Conservation (phyloP, 2,888 invertebrate genomes). For the Luperina testacea region DNA sequence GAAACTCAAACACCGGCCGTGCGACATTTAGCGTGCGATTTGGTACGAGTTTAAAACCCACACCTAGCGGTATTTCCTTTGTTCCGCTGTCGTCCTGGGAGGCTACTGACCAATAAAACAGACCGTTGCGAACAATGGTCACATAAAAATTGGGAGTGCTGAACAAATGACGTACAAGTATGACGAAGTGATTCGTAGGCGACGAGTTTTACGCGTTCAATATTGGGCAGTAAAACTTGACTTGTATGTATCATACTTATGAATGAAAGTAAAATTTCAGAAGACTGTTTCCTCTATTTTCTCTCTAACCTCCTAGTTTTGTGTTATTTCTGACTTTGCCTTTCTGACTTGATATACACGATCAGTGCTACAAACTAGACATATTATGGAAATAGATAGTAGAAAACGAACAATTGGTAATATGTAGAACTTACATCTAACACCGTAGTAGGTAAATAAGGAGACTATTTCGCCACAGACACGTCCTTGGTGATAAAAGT, state of each 20-base stretch:
- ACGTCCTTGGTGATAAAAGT: neutral
- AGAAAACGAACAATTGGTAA: neutral
- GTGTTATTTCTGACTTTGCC: neutral
- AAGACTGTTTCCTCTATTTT: neutral
- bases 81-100: slow-evolving; percentile 73
- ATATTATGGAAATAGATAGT: too few relatives aligned
- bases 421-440: too few relatives aligned
- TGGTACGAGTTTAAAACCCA: slow-evolving; percentile 66
- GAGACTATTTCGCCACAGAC: neutral
- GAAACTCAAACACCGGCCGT: slow-evolving; percentile 70
- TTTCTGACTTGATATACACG: neutral
- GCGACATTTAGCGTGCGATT: slow-evolving; percentile 63
- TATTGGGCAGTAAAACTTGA: slow-evolving; percentile 21
- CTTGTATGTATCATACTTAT: neutral
- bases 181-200: slow-evolving; percentile 61
- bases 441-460: neutral
- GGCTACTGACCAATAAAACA: slow-evolving; percentile 80
- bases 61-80: slow-evolving; percentile 76
- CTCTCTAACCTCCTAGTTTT: neutral
- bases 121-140: slow-evolving; percentile 78
- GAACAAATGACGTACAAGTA: slow-evolving; percentile 60
- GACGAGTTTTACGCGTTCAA: slow-evolving; percentile 47
- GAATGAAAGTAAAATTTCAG: neutral
- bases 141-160: slow-evolving; percentile 75
- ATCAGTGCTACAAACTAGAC: neutral